Conservation (phyloP, 1,140 invertebrate genomes). For the Chironomus striatipennis region DNA sequence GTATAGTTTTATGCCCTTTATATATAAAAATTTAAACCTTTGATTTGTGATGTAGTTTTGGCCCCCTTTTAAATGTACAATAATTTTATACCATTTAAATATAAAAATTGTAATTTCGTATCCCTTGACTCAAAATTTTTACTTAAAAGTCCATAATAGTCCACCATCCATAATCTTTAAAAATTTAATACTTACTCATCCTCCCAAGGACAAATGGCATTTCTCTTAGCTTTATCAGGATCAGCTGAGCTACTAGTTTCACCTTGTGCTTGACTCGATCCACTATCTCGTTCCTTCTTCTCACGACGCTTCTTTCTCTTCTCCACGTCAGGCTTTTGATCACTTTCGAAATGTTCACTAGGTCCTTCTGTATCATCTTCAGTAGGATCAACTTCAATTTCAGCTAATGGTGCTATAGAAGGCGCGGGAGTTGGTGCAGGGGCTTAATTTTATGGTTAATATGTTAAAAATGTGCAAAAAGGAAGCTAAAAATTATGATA, state of each 20-base stretch:
- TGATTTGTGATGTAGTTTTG: no score
- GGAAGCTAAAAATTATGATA: background rate
- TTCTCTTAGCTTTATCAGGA: constrained; percentile 48
- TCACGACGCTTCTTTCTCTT: constrained; percentile 18
- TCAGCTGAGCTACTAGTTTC: constrained; percentile 19
- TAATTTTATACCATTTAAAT: no score
- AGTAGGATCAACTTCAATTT: constrained; percentile 52
- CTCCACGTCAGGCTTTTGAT: background rate
- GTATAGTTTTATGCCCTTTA: no score
- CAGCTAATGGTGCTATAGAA: constrained; percentile 51
- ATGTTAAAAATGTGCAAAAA: background rate
- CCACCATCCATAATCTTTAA: background rate
- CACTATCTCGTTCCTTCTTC: constrained; percentile 30
- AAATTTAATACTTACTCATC: constrained; percentile 64
- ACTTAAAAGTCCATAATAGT: no score
- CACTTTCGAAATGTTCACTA: constrained; percentile 29
- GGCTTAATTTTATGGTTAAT: constrained; percentile 26
- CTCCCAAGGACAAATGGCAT: constrained; percentile 80
- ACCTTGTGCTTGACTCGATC: constrained; percentile 31
- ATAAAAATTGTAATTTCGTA: no score
- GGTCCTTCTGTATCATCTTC: constrained; percentile 46
- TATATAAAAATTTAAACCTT: no score
- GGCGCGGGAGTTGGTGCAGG: constrained; percentile 34
- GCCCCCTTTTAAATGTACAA: no score
- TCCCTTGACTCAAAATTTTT: no score